A percentile compares a stretch with the other conserved stretches of the same genome.
phyloP scores from a whole-genome alignment of 1,140 invertebrate genomes.

The Planococcus citri region DNA sequence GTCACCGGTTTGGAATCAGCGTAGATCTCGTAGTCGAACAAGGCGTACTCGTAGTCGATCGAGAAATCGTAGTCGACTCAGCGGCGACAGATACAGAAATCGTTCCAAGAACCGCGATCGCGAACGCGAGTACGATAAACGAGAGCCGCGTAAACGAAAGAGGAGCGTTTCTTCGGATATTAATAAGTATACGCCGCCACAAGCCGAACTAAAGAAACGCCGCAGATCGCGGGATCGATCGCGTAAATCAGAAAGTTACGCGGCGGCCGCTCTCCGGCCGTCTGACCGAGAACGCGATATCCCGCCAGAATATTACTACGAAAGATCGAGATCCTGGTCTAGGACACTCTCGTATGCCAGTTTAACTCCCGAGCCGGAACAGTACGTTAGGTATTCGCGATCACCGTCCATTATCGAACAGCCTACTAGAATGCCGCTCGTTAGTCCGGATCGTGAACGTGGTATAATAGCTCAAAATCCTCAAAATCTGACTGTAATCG shows the following conservation, averaged over 20 bases:
- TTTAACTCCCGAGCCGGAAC: not conserved
- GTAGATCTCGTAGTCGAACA: constrained; percentile 28
- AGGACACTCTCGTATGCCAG: not conserved
- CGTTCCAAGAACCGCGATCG: not conserved
- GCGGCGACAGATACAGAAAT: not conserved
- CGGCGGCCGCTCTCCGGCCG: not conserved
- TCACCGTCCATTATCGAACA: not conserved
- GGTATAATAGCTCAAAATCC: not conserved
- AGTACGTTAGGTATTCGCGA: not conserved
- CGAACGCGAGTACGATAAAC: not conserved
- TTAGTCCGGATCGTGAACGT: not conserved
- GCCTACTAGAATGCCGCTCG: not conserved
- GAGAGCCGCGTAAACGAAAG: not conserved
- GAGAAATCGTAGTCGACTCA: constrained; percentile 25
- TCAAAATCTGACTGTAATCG: constrained; percentile 21
- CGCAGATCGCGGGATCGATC: not conserved
- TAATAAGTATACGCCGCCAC: not conserved
- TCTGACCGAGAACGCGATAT: not conserved
- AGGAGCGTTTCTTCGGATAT: not conserved
- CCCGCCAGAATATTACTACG: not conserved
- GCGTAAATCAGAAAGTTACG: not conserved
- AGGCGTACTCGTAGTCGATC: constrained; percentile 25
- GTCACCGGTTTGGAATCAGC: not conserved
- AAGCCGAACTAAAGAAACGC: not conserved
- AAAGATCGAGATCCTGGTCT: not conserved